Conservation (phyloP, 2,888 invertebrate genomes). For the Hoplodrina blanda region DNA sequence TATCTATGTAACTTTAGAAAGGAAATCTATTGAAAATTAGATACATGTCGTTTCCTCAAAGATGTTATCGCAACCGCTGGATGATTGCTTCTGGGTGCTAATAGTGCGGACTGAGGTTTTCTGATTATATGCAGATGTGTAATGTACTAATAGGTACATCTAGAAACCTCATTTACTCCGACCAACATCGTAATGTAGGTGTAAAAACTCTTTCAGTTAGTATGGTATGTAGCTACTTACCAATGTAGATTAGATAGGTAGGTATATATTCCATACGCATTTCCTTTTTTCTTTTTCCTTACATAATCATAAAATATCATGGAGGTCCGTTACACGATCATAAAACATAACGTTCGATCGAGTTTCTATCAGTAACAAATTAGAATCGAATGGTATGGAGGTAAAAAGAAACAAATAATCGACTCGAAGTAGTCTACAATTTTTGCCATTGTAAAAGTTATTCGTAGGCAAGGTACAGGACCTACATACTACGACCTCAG, state of each 20-base stretch:
- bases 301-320: constrained; percentile 24
- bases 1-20: constrained; percentile 61
- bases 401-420: not conserved
- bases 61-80: constrained; percentile 37
- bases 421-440: not conserved
- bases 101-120: constrained; percentile 41
- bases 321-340: constrained; percentile 26
- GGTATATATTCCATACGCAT: not conserved
- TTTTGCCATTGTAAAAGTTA: not conserved
- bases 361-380: constrained; percentile 16
- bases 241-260: not conserved
- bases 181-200: constrained; percentile 12
- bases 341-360: constrained; percentile 29
- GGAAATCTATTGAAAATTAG: constrained; percentile 64
- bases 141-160: constrained; percentile 48
- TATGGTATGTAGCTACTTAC: not conserved
- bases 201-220: constrained; percentile 7
- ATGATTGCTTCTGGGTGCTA: constrained; percentile 66
- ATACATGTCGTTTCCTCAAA: constrained; percentile 65
- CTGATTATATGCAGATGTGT: constrained; percentile 57
- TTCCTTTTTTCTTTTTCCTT: constrained; percentile 16
- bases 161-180: constrained; percentile 41
- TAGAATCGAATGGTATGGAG: constrained; percentile 4
- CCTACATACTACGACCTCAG: not conserved
- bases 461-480: too few species aligned